A percentile compares a stretch with the other conserved stretches of the same genome.
These are phyloP conservation scores for Drosophila bocqueti DNA, from an alignment of 1,140 invertebrate genomes.

Conservation along the genomic window DNA sequence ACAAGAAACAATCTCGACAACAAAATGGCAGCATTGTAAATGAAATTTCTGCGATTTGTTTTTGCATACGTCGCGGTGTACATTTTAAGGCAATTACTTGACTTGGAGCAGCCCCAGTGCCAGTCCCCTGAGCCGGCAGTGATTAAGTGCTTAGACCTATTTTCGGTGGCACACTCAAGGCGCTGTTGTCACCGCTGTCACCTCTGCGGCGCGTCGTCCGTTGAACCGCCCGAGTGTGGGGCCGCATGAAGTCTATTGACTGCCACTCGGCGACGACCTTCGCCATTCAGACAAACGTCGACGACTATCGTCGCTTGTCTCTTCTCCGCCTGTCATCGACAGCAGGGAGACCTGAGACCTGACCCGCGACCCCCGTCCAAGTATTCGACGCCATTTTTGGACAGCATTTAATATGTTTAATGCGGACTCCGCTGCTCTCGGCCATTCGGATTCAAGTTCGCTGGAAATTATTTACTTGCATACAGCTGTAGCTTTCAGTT, in stretches of 20 bases:
- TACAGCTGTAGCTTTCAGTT: constrained; percentile 7
- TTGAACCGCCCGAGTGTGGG: constrained; percentile 21
- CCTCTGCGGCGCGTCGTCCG: constrained; percentile 14
- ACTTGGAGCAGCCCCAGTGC: neutral
- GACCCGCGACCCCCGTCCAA: constrained; percentile 5
- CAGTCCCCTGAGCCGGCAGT: constrained; percentile 44
- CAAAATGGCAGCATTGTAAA: constrained; percentile 48
- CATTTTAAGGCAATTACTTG: constrained; percentile 77
- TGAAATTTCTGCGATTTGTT: constrained; percentile 59
- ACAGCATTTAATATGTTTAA: constrained; percentile 36
- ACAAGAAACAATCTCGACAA: constrained; percentile 25
- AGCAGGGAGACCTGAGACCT: constrained; percentile 3
- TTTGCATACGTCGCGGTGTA: constrained; percentile 55
- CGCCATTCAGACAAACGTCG: constrained; percentile 28
- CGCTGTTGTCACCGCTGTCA: constrained; percentile 31
- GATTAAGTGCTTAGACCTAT: constrained; percentile 76
- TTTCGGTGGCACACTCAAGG: constrained; percentile 53
- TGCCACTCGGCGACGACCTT: constrained; percentile 59
- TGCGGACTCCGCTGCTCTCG: neutral
- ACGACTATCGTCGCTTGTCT: constrained; percentile 14
- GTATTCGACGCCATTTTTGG: constrained; percentile 33
- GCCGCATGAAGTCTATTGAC: neutral
- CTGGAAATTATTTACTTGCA: constrained; percentile 1
- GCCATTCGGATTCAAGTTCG: constrained; percentile 24
- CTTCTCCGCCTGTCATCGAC: constrained; percentile 43